phyloP scores from a whole-genome alignment of 1,140 invertebrate species.

The Drosophila sp. region DNA sequence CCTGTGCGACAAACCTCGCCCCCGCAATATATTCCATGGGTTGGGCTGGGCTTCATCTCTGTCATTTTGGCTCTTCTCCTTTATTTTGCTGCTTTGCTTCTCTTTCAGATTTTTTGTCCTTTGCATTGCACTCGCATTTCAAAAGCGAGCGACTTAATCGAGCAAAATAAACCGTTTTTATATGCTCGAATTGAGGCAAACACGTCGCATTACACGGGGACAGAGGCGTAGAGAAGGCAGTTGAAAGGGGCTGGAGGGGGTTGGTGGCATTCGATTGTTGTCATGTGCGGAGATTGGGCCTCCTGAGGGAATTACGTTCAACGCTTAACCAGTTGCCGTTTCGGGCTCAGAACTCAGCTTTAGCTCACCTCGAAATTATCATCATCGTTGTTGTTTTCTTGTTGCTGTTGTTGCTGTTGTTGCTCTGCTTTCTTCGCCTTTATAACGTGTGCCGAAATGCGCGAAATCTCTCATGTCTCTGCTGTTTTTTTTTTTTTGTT shows the following conservation, averaged over 20 bases:
- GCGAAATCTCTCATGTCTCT: slow-evolving; percentile 63
- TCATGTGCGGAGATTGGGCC: slow-evolving; percentile 35
- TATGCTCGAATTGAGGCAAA: slow-evolving; percentile 82
- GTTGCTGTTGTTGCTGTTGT: slow-evolving; percentile 30
- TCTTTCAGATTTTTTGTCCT: slow-evolving; percentile 19
- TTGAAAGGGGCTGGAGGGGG: background rate
- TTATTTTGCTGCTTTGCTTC: slow-evolving; percentile 5
- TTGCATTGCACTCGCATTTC: slow-evolving; percentile 59
- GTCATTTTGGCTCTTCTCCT: background rate
- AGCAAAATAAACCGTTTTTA: slow-evolving; percentile 84
- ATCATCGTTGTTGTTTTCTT: slow-evolving; percentile 5
- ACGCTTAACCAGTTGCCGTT: slow-evolving; percentile 37
- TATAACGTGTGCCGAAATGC: slow-evolving; percentile 62
- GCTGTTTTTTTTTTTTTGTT: background rate
- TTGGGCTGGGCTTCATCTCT: slow-evolving; percentile 2
- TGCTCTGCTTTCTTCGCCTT: slow-evolving; percentile 65
- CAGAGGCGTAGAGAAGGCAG: background rate
- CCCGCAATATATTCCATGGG: slow-evolving; percentile 13
- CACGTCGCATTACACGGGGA: slow-evolving; percentile 72
- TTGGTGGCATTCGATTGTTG: slow-evolving; percentile 35
- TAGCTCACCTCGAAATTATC: slow-evolving; percentile 26
- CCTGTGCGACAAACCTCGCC: slow-evolving; percentile 59
- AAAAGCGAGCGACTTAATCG: slow-evolving; percentile 81
- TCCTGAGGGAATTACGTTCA: slow-evolving; percentile 63
- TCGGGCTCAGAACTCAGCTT: slow-evolving; percentile 11